These are phyloP conservation scores for Scaptomyza cyrtandrae DNA, from an alignment of 2,888 invertebrate genomes.

Conservation along the genomic window DNA sequence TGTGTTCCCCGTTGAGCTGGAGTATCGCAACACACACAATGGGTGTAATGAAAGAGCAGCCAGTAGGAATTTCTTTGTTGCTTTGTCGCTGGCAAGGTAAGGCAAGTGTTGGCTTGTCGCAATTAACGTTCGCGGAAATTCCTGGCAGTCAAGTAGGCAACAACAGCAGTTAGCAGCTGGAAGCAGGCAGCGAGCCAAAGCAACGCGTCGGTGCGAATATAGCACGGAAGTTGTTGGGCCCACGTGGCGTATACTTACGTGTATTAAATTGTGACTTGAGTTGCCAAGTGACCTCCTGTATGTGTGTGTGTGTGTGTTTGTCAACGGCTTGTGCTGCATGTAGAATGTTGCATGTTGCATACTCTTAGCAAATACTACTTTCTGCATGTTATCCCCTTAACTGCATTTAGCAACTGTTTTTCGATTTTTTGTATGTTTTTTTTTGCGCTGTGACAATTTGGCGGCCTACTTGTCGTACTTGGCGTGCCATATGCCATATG, in stretches of 20 bases:
- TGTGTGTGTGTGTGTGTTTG: conserved; percentile 27
- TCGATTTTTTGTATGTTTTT: conserved; percentile 9
- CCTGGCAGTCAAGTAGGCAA: conserved; percentile 58
- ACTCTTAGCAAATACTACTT: conserved; percentile 21
- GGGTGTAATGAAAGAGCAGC: conserved; percentile 60
- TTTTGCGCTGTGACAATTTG: conserved; percentile 61
- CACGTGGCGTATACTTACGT: conserved; percentile 72
- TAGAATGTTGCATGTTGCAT: conserved; percentile 26
- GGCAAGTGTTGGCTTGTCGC: conserved; percentile 72
- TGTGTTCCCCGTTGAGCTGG: not conserved
- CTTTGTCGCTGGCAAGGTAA: conserved; percentile 28
- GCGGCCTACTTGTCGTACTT: conserved; percentile 61
- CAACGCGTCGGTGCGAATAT: conserved; percentile 71
- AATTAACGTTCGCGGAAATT: conserved; percentile 79
- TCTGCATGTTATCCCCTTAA: conserved; percentile 22
- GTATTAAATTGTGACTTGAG: conserved; percentile 57
- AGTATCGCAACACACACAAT: conserved; percentile 31
- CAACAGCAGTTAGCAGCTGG: conserved; percentile 24
- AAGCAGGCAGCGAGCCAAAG: conserved; percentile 47
- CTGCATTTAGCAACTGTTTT: conserved; percentile 44
- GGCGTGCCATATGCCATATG: conserved; percentile 5
- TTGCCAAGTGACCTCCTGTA: conserved; percentile 54
- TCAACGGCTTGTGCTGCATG: conserved; percentile 11
- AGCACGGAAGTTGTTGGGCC: conserved; percentile 77
- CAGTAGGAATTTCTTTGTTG: conserved; percentile 64